Evolutionary conservation across 2,113 vertebrate genomes (phyloP).

Genomic region (Manacus vitellinus): DNA sequence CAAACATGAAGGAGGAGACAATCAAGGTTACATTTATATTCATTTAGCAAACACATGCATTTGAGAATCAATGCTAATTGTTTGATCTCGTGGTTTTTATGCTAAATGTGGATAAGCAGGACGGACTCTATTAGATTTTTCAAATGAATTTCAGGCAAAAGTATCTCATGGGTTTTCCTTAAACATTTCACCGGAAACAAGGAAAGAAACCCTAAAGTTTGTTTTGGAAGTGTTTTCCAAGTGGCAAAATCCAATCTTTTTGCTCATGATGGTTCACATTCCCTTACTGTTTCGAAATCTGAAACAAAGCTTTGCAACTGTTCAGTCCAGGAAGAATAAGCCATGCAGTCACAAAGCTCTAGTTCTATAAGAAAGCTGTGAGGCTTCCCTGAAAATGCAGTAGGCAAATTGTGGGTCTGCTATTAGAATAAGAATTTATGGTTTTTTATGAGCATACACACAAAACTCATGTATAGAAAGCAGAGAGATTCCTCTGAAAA

Average conservation of each 20-base stretch:
- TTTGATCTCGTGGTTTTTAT: neutral
- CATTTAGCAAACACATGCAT: neutral
- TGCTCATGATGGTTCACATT: neutral
- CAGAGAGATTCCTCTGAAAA: neutral
- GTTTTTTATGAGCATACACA: accelerated
- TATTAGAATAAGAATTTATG: neutral
- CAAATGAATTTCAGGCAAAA: neutral
- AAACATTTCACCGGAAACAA: neutral
- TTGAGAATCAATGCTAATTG: neutral
- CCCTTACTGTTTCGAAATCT: neutral
- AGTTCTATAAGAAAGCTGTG: neutral
- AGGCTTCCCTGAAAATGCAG: neutral
- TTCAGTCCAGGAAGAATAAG: neutral
- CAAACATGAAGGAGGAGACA: neutral
- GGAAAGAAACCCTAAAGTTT: neutral
- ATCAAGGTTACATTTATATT: neutral
- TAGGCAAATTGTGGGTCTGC: neutral
- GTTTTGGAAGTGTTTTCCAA: neutral
- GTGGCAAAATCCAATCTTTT: neutral
- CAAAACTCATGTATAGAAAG: neutral
- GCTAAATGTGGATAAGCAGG: neutral
- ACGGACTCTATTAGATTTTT: neutral
- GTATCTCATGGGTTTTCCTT: neutral
- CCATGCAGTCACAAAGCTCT: neutral
- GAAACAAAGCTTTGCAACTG: neutral